These are phyloP conservation scores for Phytoseiulus persimilis DNA, from an alignment of 2,888 invertebrate genomes.

Conservation along the genomic window DNA sequence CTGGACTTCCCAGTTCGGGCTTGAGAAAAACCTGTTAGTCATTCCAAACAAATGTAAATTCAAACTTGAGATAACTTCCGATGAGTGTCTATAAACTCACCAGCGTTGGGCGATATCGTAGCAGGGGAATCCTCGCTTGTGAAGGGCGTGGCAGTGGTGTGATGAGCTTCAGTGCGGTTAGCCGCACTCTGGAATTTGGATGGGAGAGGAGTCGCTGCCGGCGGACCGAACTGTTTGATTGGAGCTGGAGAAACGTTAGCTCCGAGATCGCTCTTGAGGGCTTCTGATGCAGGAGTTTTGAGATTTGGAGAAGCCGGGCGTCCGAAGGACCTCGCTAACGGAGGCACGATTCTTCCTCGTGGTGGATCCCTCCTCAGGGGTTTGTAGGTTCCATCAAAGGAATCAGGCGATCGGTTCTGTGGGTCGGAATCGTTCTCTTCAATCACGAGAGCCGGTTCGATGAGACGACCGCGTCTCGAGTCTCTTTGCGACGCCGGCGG, in stretches of 20 bases:
- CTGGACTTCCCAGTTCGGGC: not conserved
- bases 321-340: not conserved
- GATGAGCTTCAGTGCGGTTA: not conserved
- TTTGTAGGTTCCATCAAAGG: not conserved
- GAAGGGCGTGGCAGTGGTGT: not conserved
- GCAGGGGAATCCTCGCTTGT: not conserved
- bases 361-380: not conserved
- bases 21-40: not conserved
- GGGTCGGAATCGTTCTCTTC: not conserved
- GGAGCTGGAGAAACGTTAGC: not conserved
- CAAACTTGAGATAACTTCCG: too few species aligned
- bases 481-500: not conserved
- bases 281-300: slow-evolving; percentile 20
- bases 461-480: not conserved
- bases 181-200: not conserved
- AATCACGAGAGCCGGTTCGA: not conserved
- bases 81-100: not conserved
- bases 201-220: slow-evolving; percentile 21
- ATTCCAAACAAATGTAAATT: too few species aligned
- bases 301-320: slow-evolving; percentile 26
- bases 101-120: not conserved
- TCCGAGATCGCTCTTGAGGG: slow-evolving; percentile 7
- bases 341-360: not conserved
- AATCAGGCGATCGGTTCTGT: not conserved
- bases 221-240: slow-evolving; percentile 18